Base-by-base conservation (phyloP, 2,888 invertebrate genomes). In the Seira sanloemensis region DNA sequence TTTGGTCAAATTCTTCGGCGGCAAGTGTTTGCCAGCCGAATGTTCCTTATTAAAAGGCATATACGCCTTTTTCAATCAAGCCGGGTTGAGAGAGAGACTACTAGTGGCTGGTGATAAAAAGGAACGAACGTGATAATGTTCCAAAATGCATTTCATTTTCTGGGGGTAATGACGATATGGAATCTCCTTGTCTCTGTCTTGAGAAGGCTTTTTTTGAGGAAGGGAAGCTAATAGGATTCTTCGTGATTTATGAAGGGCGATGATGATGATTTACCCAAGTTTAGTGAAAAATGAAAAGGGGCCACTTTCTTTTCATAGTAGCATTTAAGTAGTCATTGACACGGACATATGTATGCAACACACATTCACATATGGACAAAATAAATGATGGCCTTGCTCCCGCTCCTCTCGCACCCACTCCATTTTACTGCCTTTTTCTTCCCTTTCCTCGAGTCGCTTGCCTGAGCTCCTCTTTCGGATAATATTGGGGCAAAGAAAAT, bases 211-310 rank as follows among this genome's bases (percentile, higher is more conserved):
- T 21, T n/a, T 62, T 62, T 62, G n/a, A n/a, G n/a, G n/a, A 73
- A 73, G 26, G 25, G 58, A 58, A 24, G 73, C 73, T 73, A 73
- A 73, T 73, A 73, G 58, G 73, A 1, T 73, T 58, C 73, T 26
- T n/a, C 9, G 21, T 73, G 73, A 73, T 73, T 73, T 73, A 73
- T 62, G 73, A 26, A 73, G 50, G 62, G 62, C 18, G 58, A 62
- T 72, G 62, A 62, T 62, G 58, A 62, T 72, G 62, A 62, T 62
- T 62, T 62, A 62, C 21, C 62, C 62, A 21, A 37, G 37, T 37
- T 12, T 37, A 37, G 7, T 12, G 37, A 37, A 37, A 62, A 2
- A 50, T 37, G 18, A 37, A 69, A 73, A 58, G 26, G 25, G 24
- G n/a, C 58, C 62, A 73, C 58, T 73, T 62, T 58, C 62, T 18